Conservation (phyloP, 2,797 vertebrate species). For the Tamandua tetradactyla region DNA sequence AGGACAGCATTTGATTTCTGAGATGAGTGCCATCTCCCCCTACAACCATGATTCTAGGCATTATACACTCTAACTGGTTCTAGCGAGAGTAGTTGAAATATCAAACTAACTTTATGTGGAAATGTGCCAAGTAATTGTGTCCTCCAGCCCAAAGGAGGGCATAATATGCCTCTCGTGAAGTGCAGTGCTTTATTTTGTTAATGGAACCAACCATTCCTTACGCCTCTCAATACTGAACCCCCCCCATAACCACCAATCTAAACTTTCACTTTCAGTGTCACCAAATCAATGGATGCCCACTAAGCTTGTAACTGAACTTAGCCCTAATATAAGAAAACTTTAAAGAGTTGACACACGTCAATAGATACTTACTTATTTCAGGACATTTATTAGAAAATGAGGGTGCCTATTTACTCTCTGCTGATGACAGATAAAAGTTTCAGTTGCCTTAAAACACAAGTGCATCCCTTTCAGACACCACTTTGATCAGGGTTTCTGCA, state of each 20-base stretch:
- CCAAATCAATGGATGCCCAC: slow-evolving; percentile 27
- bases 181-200: background rate
- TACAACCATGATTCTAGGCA: background rate
- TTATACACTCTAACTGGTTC: background rate
- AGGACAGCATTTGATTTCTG: background rate
- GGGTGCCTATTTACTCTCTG: slow-evolving; percentile 62
- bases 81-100: background rate
- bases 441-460: slow-evolving; percentile 58
- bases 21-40: background rate
- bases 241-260: background rate
- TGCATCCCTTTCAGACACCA: slow-evolving; percentile 46
- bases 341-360: slow-evolving; percentile 43
- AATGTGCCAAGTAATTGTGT: too few relatives aligned
- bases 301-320: background rate
- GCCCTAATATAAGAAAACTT: slow-evolving; percentile 22
- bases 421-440: slow-evolving; percentile 46
- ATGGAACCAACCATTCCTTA: background rate
- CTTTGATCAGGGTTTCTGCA: slow-evolving; percentile 40
- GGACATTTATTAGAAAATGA: slow-evolving; percentile 50
- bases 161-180: background rate
- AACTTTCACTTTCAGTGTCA: slow-evolving; percentile 51
- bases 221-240: background rate
- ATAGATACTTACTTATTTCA: slow-evolving; percentile 17
- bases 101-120: background rate
- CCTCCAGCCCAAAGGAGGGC: background rate